Evolutionary conservation across 35 echinoderm and acorn worm species (phyloP).

Genomic region (Lytechinus pictus): DNA sequence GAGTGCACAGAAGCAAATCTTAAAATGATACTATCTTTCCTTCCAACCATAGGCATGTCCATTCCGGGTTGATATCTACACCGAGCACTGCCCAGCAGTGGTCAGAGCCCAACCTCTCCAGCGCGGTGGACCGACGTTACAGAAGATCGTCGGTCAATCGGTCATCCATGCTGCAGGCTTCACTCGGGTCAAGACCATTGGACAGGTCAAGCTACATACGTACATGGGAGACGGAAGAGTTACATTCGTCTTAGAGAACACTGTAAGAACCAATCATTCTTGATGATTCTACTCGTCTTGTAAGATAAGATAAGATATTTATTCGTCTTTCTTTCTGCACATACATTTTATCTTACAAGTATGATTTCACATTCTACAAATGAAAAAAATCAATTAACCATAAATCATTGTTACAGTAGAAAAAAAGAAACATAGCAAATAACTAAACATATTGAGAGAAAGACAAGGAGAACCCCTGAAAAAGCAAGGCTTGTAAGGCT

Average conservation of each 20-base stretch:
- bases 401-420: too few relatives aligned
- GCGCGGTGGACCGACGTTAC: slow-evolving; percentile 72
- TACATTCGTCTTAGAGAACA: slow-evolving; percentile 75
- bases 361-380: too few relatives aligned
- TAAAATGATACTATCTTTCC: background rate
- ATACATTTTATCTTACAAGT: too few relatives aligned
- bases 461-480: too few relatives aligned
- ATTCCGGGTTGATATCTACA: slow-evolving; percentile 73
- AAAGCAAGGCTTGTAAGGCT: too few relatives aligned
- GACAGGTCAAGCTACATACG: slow-evolving; percentile 59
- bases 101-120: slow-evolving; percentile 81
- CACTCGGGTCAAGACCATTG: slow-evolving; percentile 40
- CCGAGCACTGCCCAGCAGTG: slow-evolving; percentile 72
- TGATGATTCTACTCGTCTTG: too few relatives aligned
- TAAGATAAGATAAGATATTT: too few relatives aligned
- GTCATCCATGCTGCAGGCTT: slow-evolving; percentile 64
- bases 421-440: too few relatives aligned
- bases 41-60: slow-evolving; percentile 60
- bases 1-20: too few relatives aligned
- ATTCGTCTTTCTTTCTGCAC: too few relatives aligned
- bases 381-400: too few relatives aligned
- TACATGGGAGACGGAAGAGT: slow-evolving; percentile 64
- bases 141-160: slow-evolving; percentile 72
- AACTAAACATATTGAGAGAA: too few relatives aligned
- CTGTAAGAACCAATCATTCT: slow-evolving; percentile 56